Evolutionary conservation across 2,797 vertebrate species (phyloP).

Genomic region (Mus minutoides): DNA sequence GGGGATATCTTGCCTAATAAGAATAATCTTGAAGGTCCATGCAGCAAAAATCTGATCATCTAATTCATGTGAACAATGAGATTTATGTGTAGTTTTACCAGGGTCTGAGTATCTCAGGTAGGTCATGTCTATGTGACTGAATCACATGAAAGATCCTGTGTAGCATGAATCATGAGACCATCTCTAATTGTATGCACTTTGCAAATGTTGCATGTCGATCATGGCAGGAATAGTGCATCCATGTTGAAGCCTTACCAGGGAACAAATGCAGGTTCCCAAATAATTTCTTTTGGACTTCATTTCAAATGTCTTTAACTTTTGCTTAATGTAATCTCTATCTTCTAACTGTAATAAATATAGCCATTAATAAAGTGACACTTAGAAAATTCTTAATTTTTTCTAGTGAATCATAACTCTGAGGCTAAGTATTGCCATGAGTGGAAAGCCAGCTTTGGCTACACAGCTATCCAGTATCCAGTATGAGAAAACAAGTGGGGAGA

Average conservation of each 20-base stretch:
- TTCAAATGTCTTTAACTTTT: background rate
- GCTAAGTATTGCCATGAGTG: background rate
- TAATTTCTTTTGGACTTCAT: background rate
- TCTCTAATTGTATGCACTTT: background rate
- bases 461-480: too few relatives aligned
- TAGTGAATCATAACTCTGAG: background rate
- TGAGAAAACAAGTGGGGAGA: background rate
- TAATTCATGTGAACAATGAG: background rate
- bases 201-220: background rate
- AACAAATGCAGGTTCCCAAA: background rate
- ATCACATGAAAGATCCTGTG: background rate
- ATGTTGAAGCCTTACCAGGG: background rate
- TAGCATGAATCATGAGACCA: background rate
- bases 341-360: background rate
- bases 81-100: background rate
- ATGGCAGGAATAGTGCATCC: background rate
- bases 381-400: background rate
- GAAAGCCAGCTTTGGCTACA: background rate
- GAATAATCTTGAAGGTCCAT: background rate
- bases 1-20: background rate
- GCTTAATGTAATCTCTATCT: background rate
- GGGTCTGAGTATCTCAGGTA: background rate
- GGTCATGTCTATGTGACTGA: background rate
- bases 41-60: background rate
- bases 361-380: background rate